These are phyloP conservation scores for Sprattus sprattus DNA, from an alignment of 2,113 vertebrate genomes.

Conservation along the genomic window DNA sequence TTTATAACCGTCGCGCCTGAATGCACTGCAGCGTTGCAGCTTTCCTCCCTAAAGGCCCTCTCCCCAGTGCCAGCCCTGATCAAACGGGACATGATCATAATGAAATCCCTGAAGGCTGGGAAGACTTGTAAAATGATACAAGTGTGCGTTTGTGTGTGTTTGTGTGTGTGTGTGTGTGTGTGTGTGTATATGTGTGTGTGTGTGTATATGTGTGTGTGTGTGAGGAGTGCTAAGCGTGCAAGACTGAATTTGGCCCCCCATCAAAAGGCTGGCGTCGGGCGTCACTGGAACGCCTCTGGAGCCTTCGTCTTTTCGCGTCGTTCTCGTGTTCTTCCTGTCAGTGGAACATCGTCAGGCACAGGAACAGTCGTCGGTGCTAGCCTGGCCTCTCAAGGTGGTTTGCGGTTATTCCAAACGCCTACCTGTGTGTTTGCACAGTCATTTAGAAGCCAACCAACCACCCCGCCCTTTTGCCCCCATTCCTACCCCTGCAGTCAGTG, in stretches of 20 bases:
- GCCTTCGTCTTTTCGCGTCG: not conserved
- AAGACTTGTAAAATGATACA: conserved; percentile 16
- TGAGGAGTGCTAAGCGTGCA: not conserved
- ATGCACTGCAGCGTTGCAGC: not conserved
- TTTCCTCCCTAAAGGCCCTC: not conserved
- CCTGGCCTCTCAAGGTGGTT: not conserved
- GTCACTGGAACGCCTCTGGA: not conserved
- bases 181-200: not conserved
- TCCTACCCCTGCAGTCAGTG: not conserved
- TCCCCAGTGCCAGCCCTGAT: not conserved
- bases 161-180: not conserved
- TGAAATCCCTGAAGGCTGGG: not conserved
- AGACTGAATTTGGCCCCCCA: not conserved
- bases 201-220: not conserved
- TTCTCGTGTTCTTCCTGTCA: not conserved
- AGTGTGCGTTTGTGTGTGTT: not conserved
- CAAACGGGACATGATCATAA: not conserved
- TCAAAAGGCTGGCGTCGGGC: not conserved
- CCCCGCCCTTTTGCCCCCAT: not conserved
- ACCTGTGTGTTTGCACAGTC: not conserved
- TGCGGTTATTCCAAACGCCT: not conserved
- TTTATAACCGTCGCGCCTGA: not conserved
- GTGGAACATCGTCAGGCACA: not conserved
- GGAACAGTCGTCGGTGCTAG: not conserved
- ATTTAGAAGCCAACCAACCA: not conserved